Evolutionary conservation across 2,797 vertebrate genomes (phyloP).

Genomic region (Phrynocephalus forsythii): DNA sequence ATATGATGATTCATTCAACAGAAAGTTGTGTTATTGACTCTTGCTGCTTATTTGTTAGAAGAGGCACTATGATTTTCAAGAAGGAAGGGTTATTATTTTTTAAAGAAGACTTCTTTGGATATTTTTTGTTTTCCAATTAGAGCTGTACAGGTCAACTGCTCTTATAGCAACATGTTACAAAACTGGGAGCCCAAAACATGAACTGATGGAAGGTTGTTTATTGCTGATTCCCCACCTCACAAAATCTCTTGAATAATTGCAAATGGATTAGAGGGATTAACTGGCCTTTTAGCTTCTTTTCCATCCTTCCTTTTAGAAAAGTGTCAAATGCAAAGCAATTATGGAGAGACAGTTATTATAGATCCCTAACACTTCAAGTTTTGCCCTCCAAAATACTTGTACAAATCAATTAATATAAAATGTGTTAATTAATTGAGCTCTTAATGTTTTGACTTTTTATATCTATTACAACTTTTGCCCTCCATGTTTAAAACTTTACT

Average conservation of each 20-base stretch:
- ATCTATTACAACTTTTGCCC: slow-evolving; percentile 73
- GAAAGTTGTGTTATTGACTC: background rate
- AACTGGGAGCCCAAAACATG: background rate
- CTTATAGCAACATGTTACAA: background rate
- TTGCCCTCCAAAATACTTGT: slow-evolving; percentile 74
- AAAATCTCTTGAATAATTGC: slow-evolving; percentile 64
- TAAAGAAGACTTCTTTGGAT: no score
- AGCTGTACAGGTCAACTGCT: background rate
- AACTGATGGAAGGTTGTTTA: slow-evolving; percentile 21
- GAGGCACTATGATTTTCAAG: background rate
- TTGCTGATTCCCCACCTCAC: slow-evolving; percentile 58
- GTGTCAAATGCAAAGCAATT: slow-evolving; percentile 50
- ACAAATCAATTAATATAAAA: slow-evolving; percentile 77
- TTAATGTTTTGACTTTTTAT: slow-evolving; percentile 73
- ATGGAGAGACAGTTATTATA: slow-evolving; percentile 63
- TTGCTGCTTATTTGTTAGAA: background rate
- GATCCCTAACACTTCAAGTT: slow-evolving; percentile 65
- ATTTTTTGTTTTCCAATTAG: background rate
- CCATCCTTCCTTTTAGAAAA: slow-evolving; percentile 54
- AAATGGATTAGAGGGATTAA: slow-evolving; percentile 50
- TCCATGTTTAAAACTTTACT: slow-evolving; percentile 68
- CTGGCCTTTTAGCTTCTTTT: slow-evolving; percentile 53
- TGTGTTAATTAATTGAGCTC: slow-evolving; percentile 78
- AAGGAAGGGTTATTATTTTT: background rate
- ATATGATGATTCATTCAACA: background rate